Conservation (phyloP, 2,797 vertebrate species). For the Amniataba percoides region DNA sequence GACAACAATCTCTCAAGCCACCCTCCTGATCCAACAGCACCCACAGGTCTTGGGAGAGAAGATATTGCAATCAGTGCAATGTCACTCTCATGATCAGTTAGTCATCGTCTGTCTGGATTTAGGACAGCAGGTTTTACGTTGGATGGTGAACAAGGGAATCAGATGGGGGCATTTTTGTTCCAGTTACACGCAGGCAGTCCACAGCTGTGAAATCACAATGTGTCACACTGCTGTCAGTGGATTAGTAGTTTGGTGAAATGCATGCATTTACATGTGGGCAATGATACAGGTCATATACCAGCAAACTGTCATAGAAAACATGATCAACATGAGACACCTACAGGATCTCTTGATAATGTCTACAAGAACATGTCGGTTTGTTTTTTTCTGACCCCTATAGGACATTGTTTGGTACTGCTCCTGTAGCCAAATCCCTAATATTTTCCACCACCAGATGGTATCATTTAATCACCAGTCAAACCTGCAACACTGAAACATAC, state of each 20-base stretch:
- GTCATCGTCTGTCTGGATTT: not conserved
- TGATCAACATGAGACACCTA: not conserved
- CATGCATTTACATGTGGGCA: not conserved
- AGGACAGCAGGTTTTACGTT: not conserved
- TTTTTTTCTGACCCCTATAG: constrained; percentile 63
- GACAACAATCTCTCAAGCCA: constrained; percentile 44
- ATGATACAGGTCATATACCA: not conserved
- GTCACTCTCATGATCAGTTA: not conserved
- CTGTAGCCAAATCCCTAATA: rapidly evolving
- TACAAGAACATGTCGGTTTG: not conserved
- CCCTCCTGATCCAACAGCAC: constrained; percentile 26
- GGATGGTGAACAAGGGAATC: not conserved
- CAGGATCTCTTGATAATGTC: not conserved
- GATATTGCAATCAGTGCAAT: constrained; percentile 13
- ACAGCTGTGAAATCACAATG: not conserved
- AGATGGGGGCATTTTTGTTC: not conserved
- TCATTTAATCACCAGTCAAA: not conserved
- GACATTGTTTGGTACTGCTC: not conserved
- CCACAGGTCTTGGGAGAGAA: constrained; percentile 5
- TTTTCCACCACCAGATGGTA: constrained; percentile 60
- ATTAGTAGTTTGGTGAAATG: not conserved
- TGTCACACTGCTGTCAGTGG: not conserved
- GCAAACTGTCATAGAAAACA: not conserved
- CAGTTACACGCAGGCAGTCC: not conserved
- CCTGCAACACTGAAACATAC: not conserved